Base-by-base conservation (phyloP, 1,140 invertebrate species). In the Thalassaphorura encarpata region DNA sequence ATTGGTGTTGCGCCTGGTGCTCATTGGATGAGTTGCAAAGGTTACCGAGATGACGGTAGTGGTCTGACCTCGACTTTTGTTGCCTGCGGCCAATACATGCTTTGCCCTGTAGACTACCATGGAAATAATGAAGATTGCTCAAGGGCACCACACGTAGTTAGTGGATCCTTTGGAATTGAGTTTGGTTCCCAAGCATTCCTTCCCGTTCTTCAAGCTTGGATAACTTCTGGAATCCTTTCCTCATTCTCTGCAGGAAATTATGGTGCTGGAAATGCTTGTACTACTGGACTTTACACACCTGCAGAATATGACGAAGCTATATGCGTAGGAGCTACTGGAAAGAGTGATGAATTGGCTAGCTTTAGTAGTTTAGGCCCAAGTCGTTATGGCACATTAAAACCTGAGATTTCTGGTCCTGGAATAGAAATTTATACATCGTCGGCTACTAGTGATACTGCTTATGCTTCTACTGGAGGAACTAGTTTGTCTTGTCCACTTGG, bases 1-100 rank as follows among this genome's bases (percentile, higher is more conserved):
- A 47, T 29, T 48, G 53, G 53, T 18, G 53, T 55, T 16, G 53
- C 53, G 3, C 53, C 53, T 3, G 26, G 23, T 3, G 42, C 43
- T 6, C 47, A 18, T 5, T 36, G 16, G 19, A 48, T 48, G 8
- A 27, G 28, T 8, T 47, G 43, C 29, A 47, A 45, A 16, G 45
- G 29, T 5, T 47, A 24, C 13, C 19, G n/a, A 2, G 39, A 23
- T 5, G 4, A 43, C 6, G 41, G 21, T 6, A 24, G 6, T 54
- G 11, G 6, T 23, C 13, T 4, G 19, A 15, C 11, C 6, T 13
- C 18, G 18, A 3, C 5, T 5, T 8, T 42, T 26, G 18, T 52
- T 4, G 24, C 39, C 23, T 52, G 51, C 23, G 51, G 33, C 6
- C 51, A 52, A 42, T 52, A 41, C 23, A 52, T 36, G 23, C 23